Percentiles rank a stretch among this genome's conserved stretches.
Evolutionary conservation across 2,888 invertebrate genomes (phyloP).

Genomic region (Pyrochroa serraticornis): DNA sequence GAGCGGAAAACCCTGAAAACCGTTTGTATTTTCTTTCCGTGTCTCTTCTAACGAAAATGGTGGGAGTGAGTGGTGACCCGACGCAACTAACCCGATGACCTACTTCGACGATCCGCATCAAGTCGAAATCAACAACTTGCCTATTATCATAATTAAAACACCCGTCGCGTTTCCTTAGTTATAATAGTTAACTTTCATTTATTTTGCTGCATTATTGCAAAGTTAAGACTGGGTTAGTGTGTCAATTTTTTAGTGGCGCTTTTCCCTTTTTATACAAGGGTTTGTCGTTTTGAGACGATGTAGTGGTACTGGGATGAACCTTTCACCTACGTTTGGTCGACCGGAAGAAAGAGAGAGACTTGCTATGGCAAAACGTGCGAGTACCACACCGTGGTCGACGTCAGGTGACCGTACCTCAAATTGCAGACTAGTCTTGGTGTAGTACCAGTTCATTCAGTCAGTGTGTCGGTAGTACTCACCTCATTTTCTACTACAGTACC

Average conservation of each 20-base stretch:
- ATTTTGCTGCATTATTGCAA: background rate
- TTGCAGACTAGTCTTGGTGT: constrained; percentile 19
- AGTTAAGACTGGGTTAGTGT: background rate
- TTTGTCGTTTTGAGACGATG: background rate
- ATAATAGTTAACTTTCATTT: background rate
- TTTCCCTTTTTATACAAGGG: background rate
- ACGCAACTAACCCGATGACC: constrained; percentile 20
- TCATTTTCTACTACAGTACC: constrained; percentile 31
- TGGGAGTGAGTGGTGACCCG: constrained; percentile 19
- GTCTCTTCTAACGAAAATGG: background rate
- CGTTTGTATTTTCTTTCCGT: background rate
- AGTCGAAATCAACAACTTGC: background rate
- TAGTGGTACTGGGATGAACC: constrained; percentile 19
- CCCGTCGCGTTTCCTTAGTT: too few species aligned
- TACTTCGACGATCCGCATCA: constrained; percentile 11
- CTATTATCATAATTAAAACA: too few species aligned
- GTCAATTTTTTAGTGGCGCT: background rate
- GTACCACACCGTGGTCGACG: constrained; percentile 1
- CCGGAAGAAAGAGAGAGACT: constrained; percentile 18
- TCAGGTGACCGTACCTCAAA: constrained; percentile 15
- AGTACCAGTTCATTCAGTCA: constrained; percentile 52
- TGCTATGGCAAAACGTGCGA: background rate
- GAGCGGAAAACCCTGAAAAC: constrained; percentile 1
- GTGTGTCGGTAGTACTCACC: constrained; percentile 52
- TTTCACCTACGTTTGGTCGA: constrained; percentile 16